Evolutionary conservation across 2,888 invertebrate genomes (phyloP), one percentile per base, ranked within the genome.

Genomic region (Meliscaeva auricollis): DNA sequence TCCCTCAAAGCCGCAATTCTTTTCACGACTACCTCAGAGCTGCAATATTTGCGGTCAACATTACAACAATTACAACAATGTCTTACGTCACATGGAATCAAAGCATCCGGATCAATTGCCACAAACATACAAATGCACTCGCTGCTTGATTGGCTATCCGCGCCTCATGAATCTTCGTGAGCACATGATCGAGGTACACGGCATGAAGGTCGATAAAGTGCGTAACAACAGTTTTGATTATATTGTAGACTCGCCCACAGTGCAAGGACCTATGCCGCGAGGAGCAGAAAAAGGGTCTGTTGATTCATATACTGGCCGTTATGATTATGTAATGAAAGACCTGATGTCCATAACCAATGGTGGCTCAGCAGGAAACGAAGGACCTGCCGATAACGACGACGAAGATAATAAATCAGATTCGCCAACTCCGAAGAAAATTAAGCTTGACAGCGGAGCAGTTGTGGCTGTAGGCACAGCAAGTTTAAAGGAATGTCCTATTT

Each of bases 51-150:
- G 92, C 76, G 91, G 91, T 0, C 91, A 91, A 72, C 91, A 91
- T 78, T 92, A 92, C 81, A 92, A 92, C 69, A 92, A 92, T 87
- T 92, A 92, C 69, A 92, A 92, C 87, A 92, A 92, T 85, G 92
- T 92, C 22, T 87, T 92, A 62, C 90, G 92, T 0, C 92, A 92
- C 79, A 92, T 92, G 92, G 92, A 92, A 87, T 91, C 92, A 1
- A 92, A 92, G 82, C 92, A 92, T 90, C 92, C 92, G 0, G 92
- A 92, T 80, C 92, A 92, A 82, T 87, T 92, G 82, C 92, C 92
- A 9, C 90, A 91, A 74, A 92, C 92, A 0, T 92, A 92, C 87
- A 91, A 91, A 76, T 92, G 92, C 75, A 91, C 91, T 1, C 89
- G 90, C 3, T 92, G 92, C 58, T 89, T 91, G 9, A 89, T 89